phyloP scores from a whole-genome alignment of 2,888 invertebrate genomes.

The Tridacna crocea region DNA sequence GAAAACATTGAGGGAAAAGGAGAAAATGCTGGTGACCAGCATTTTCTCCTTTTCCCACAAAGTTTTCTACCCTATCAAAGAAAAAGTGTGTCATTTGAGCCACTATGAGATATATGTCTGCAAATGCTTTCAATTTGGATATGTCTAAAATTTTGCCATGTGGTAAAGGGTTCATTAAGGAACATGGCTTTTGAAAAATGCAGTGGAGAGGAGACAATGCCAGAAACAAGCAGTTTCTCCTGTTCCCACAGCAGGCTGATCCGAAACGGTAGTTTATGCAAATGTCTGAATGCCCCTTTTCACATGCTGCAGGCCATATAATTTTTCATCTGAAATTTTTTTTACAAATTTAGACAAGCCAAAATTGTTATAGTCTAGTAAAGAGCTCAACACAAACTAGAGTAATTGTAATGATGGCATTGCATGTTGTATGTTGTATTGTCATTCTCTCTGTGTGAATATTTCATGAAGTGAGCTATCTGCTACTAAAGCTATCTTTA shows the following conservation, averaged over 20 bases:
- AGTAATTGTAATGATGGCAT: not conserved
- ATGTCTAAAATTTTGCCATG: not conserved
- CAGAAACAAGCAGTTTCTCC: not conserved
- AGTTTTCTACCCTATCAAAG: not conserved
- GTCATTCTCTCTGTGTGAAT: not conserved
- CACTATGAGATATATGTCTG: too few species aligned
- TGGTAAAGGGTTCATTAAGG: too few species aligned
- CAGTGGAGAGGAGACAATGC: not conserved
- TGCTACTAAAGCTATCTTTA: not conserved
- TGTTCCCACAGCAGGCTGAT: not conserved
- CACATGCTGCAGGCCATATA: too few species aligned
- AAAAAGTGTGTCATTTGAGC: too few species aligned
- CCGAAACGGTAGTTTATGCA: too few species aligned
- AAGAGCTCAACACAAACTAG: too few species aligned
- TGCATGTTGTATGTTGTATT: not conserved
- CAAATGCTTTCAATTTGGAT: too few species aligned
- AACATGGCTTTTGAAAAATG: not conserved
- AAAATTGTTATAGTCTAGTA: too few species aligned
- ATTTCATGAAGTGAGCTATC: not conserved
- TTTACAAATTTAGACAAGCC: too few species aligned
- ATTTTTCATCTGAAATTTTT: too few species aligned
- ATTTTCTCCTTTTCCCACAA: slow-evolving; percentile 6
- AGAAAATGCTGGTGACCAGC: not conserved
- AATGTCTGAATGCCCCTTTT: too few species aligned
- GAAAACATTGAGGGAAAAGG: not conserved